Percentiles rank a stretch among this genome's conserved stretches.
Evolutionary conservation across 2,113 vertebrate genomes (phyloP).

Genomic region (Notiomystis cincta): DNA sequence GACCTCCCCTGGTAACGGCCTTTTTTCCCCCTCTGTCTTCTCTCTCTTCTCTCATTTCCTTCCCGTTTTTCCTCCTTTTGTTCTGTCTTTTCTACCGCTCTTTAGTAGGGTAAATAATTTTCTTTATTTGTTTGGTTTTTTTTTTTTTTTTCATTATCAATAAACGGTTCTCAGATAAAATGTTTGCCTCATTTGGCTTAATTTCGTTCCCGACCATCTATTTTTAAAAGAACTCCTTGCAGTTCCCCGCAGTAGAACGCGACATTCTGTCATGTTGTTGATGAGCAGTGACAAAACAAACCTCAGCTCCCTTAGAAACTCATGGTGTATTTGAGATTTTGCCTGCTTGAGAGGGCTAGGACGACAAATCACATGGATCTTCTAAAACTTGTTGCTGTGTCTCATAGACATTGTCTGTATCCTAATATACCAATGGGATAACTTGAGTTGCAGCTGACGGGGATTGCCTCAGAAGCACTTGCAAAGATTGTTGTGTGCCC

Average conservation of each 20-base stretch:
- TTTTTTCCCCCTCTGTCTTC: no score
- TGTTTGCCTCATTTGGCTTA: no score
- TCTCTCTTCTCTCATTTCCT: no score
- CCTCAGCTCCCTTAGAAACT: background rate
- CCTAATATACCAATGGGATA: background rate
- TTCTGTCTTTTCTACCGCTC: no score
- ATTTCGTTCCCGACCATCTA: background rate
- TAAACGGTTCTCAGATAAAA: no score
- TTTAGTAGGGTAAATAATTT: no score
- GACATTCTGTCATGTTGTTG: background rate
- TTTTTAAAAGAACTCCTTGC: background rate
- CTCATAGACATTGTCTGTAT: background rate
- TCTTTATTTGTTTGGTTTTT: no score
- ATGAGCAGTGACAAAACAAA: background rate
- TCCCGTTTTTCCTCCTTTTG: no score
- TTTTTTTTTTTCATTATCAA: no score
- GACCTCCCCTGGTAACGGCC: no score
- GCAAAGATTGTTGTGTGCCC: rapidly evolving
- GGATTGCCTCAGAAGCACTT: background rate
- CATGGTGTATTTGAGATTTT: background rate
- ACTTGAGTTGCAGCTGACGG: background rate
- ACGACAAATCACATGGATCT: background rate
- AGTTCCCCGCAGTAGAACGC: rapidly evolving
- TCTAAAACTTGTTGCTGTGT: background rate
- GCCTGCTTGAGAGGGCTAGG: background rate